Base-by-base conservation (phyloP, 2,888 invertebrate genomes). In the Acleris holmiana region DNA sequence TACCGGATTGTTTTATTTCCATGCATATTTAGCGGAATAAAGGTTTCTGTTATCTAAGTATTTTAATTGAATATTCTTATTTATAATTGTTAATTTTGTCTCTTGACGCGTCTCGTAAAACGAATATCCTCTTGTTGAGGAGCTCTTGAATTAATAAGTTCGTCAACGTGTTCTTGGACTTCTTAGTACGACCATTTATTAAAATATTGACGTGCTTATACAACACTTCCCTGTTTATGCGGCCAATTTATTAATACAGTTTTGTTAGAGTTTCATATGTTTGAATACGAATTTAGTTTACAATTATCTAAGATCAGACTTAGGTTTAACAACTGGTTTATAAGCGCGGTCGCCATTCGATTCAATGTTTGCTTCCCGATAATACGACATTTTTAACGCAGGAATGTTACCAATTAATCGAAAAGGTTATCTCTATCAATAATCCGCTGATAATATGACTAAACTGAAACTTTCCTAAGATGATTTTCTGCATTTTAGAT, bases 51-150 rank as follows among this genome's bases (percentile, higher is more conserved):
- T 55, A 55, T 59, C 60, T 59, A 25, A 44, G 54, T 59, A 59
- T 65, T 49, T 65, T 65, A 65, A 65, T 65, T 65, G 60, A 55
- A 60, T 60, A 35, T 55, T 55, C 49, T 65, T 65, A 65, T 46
- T 55, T 35, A 60, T 54, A 49, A 55, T 50, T 46, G 44, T 40
- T 46, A 51, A 51, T 54, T 41, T 21, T 49, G 18, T 48, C 35
- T 55, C 46, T 19, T 17, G 35, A 65, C 46, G 59, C 21, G 58
- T 35, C 41, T 25, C 47, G 41, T n/a, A 53, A 48, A 64, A 17
- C 29, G 53, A 54, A 59, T 41, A 41, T 59, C 35, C 47, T 61
- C 41, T 59, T 47, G 64, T 64, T 59, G 58, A 41, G 54, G 64
- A 64, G 44, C 53, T 59, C 58, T 58, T 59, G 48, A 59, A 59